Conservation (phyloP, 2,888 invertebrate species). For the Cantharis lateralis region DNA sequence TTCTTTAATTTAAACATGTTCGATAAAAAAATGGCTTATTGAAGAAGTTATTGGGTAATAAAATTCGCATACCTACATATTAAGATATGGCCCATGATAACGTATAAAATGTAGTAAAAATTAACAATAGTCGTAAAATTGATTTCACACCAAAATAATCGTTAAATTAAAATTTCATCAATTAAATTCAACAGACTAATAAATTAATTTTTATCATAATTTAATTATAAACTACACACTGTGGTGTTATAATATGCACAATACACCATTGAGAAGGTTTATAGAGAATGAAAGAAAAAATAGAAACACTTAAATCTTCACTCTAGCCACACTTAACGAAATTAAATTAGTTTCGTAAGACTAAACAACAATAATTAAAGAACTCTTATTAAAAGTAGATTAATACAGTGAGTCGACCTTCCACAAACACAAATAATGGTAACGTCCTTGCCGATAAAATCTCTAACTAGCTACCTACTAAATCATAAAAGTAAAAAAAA, state of each 20-base stretch:
- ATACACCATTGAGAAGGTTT: not conserved
- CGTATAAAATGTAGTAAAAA: not conserved
- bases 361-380: not conserved
- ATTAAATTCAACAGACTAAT: not conserved
- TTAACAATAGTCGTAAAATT: not conserved
- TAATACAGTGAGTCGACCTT: not conserved
- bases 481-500: not conserved
- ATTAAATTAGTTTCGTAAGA: not conserved
- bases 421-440: not conserved
- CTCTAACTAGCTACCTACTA: not conserved
- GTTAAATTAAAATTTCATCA: not conserved
- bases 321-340: not conserved
- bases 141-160: not conserved
- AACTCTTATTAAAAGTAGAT: not conserved
- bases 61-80: not conserved
- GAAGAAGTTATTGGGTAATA: not conserved
- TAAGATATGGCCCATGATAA: not conserved
- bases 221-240: not conserved
- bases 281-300: not conserved
- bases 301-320: not conserved
- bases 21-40: not conserved
- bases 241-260: not conserved
- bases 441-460: not conserved
- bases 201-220: not conserved
- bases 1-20: not conserved